Base-by-base conservation (phyloP, 2,888 invertebrate genomes). In the Gasteruption jaculator region DNA sequence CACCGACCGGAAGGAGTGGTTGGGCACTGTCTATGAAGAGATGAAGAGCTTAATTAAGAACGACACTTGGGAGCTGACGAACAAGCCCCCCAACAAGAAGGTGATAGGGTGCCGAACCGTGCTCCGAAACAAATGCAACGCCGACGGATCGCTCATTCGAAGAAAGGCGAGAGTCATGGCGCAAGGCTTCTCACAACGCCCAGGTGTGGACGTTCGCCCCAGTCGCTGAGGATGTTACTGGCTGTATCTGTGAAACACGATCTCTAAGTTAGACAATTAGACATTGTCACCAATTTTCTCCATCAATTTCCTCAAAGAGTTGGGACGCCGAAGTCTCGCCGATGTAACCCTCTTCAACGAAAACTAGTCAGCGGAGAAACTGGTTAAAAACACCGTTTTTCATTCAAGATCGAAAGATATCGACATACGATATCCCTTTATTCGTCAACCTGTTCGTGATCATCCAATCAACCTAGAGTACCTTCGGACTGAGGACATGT, bases 221-320 rank as follows among this genome's bases (percentile, higher is more conserved):
- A 3, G 50, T 51, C 11, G 49, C 47, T 50, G 2, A 31, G 46
- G 0, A n/a, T 49, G 2, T 5, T 53, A 2, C 15, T 41, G 3
- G 38, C 48, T 1, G n/a, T 54, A 5, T 47, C 52, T 3, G 49
- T 38, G 11, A 26, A 40, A 10, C 16, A 27, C 3, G 41, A 25
- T 1, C 41, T 56, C 46, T 7, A 43, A 3, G 44, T 57, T 4
- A 15, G 43, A 12, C 53, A 59, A n/a, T 26, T 54, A 3, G 53
- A 56, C 19, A 38, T 57, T 0, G 41, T 39, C 0, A n/a, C n/a
- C n/a, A n/a, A n/a, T n/a, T n/a, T n/a, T n/a, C n/a, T n/a, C n/a
- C n/a, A n/a, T n/a, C n/a, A n/a, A n/a, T n/a, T n/a, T n/a, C n/a
- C n/a, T n/a, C n/a, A n/a, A n/a, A n/a, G n/a, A n/a, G n/a, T n/a